Conservation (phyloP, 2,113 vertebrate genomes). For the Orycteropus afer region DNA sequence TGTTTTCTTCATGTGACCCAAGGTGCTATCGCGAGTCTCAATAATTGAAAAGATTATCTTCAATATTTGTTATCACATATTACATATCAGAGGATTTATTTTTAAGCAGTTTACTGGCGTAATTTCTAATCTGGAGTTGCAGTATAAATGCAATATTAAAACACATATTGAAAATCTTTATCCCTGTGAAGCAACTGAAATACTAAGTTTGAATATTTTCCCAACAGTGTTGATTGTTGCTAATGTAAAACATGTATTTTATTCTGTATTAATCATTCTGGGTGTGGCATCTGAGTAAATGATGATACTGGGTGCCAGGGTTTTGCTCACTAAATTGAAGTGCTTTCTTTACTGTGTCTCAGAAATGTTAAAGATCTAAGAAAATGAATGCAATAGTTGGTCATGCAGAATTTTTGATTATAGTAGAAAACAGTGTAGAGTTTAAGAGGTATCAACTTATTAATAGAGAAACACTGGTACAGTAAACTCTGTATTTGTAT, state of each 20-base stretch:
- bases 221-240: slow-evolving; percentile 18
- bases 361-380: not conserved
- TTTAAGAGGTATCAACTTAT: not conserved
- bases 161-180: not conserved
- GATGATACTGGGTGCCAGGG: not conserved
- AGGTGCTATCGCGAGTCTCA: not conserved
- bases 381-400: not conserved
- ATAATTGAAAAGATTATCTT: not conserved
- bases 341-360: not conserved
- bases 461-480: not conserved
- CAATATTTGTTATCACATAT: not conserved
- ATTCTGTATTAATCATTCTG: not conserved
- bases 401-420: slow-evolving; percentile 5
- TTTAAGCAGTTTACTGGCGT: not conserved
- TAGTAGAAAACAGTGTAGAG: not conserved
- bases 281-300: not conserved
- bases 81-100: not conserved
- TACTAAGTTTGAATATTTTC: slow-evolving; percentile 52
- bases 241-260: not conserved
- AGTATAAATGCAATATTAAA: slow-evolving; percentile 1
- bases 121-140: not conserved
- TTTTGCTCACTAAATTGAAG: not conserved
- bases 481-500: slow-evolving; percentile 16
- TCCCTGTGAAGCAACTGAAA: not conserved
- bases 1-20: not conserved